Evolutionary conservation across 2,797 vertebrate genomes (phyloP), one percentile per base, ranked within the genome.

Genomic region (Coregonus sp.): DNA sequence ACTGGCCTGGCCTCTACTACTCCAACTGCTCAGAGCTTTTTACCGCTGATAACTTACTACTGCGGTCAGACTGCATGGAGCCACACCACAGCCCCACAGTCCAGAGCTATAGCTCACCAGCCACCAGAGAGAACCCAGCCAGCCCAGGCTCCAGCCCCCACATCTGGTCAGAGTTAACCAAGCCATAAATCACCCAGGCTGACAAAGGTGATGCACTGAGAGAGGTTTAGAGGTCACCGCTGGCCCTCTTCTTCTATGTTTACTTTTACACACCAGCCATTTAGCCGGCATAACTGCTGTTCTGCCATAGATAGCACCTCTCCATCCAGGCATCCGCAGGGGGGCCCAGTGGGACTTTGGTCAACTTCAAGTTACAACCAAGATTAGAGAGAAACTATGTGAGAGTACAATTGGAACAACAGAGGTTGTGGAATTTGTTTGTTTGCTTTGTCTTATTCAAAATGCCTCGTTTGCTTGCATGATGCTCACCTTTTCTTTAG

Each of bases 401-500:
- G 59, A 20, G 29, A 33, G 31, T 52, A 15, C 70, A 72, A 33
- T 59, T 72, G n/a, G 31, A 51, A 72, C 56, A 59, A 63, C 59
- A 54, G 31, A 12, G 29, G 12, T 5, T 37, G 33, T 35, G 7
- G 35, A 35, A 70, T 65, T 25, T 31, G 18, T 70, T 18, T 25
- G 54, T 40, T 63, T 56, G 4, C 4, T 69, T 18, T 40, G 16
- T 4, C 1, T 20, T 5, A 40, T 51, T 25, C 29, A 33, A 52
- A 74, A 66, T 61, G 69, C 50, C 65, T 47, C 2, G 54, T 9
- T 11, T 56, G 54, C 11, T 56, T 56, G 15, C 54, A 18, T 4
- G 4, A n/a, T 54, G 82, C 85, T 82, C 74, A 99, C 97, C 97
- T 98, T 91, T 97, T 98, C 92, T 97, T 89, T 86, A 98, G 91